A percentile compares a stretch with the other conserved stretches of the same genome.
Evolutionary conservation across 2,797 vertebrate genomes (phyloP).

Genomic region (Brachyrhaphis roseni): DNA sequence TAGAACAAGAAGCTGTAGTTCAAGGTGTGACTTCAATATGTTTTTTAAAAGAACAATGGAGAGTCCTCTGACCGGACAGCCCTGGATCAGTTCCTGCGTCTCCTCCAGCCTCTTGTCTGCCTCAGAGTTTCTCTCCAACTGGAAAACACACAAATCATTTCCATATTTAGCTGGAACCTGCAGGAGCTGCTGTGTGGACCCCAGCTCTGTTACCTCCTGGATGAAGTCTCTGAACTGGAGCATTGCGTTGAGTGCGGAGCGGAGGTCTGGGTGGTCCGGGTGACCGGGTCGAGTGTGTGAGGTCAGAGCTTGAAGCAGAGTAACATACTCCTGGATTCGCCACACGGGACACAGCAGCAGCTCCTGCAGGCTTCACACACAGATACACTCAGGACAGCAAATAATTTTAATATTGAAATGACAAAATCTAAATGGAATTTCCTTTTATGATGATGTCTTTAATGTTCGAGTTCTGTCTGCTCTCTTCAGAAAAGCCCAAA

Average conservation of each 20-base stretch:
- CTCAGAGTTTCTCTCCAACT: constrained; percentile 80
- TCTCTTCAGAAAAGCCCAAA: constrained; percentile 85
- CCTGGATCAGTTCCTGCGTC: constrained; percentile 79
- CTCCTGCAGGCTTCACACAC: constrained; percentile 83
- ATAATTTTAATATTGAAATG: background rate
- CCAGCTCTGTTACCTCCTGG: constrained; percentile 75
- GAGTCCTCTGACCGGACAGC: constrained; percentile 82
- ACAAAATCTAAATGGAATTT: too few relatives aligned
- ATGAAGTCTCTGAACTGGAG: constrained; percentile 76
- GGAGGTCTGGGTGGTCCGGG: constrained; percentile 77
- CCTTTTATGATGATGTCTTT: too few relatives aligned
- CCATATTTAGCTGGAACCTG: background rate
- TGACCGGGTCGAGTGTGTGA: constrained; percentile 82
- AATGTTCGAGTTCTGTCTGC: constrained; percentile 75
- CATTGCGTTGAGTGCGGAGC: constrained; percentile 76
- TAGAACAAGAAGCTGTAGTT: background rate
- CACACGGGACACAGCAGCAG: constrained; percentile 82
- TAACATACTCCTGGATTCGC: constrained; percentile 85
- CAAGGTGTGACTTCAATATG: background rate
- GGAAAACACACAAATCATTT: constrained; percentile 2
- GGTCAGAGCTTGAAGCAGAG: constrained; percentile 82
- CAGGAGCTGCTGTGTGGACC: background rate
- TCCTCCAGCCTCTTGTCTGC: constrained; percentile 77
- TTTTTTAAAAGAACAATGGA: background rate
- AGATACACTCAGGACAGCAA: background rate